Evolutionary conservation across 1,140 invertebrate genomes (phyloP).

Genomic region (Heliconius himera): DNA sequence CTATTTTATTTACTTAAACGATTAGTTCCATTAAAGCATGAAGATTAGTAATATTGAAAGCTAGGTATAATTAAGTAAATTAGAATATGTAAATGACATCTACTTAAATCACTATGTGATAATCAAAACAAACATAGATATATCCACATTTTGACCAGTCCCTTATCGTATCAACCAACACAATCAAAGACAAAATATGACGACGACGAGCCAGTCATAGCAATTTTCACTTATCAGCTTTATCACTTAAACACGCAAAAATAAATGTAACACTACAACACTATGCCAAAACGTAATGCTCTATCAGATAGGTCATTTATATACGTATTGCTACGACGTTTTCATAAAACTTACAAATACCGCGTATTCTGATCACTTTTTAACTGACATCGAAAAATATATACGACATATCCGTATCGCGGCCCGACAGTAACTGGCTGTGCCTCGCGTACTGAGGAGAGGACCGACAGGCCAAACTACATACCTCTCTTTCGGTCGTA

Average conservation of each 20-base stretch:
- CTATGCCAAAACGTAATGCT: background rate
- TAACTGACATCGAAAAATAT: background rate
- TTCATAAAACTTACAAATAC: slow-evolving; percentile 23
- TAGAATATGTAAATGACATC: background rate
- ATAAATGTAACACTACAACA: slow-evolving; percentile 29
- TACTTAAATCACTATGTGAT: background rate
- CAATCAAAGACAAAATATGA: slow-evolving; percentile 39
- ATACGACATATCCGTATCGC: slow-evolving; percentile 53
- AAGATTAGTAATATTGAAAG: slow-evolving; percentile 29
- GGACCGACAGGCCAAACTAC: slow-evolving; percentile 43
- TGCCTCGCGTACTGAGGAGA: background rate
- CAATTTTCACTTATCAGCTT: slow-evolving; percentile 71
- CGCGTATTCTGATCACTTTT: slow-evolving; percentile 25
- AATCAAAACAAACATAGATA: slow-evolving; percentile 35
- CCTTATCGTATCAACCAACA: slow-evolving; percentile 41
- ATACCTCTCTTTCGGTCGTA: slow-evolving; percentile 58
- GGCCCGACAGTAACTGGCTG: slow-evolving; percentile 58
- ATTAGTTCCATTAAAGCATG: slow-evolving; percentile 25
- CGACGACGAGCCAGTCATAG: slow-evolving; percentile 57
- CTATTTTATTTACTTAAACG: slow-evolving; percentile 2
- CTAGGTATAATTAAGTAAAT: background rate
- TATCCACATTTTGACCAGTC: slow-evolving; percentile 41
- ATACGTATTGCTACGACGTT: slow-evolving; percentile 15
- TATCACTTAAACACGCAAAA: slow-evolving; percentile 64
- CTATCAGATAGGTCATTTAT: background rate